Evolutionary conservation across 2,797 vertebrate genomes (phyloP).

Genomic region (Tiaroga cobitis): DNA sequence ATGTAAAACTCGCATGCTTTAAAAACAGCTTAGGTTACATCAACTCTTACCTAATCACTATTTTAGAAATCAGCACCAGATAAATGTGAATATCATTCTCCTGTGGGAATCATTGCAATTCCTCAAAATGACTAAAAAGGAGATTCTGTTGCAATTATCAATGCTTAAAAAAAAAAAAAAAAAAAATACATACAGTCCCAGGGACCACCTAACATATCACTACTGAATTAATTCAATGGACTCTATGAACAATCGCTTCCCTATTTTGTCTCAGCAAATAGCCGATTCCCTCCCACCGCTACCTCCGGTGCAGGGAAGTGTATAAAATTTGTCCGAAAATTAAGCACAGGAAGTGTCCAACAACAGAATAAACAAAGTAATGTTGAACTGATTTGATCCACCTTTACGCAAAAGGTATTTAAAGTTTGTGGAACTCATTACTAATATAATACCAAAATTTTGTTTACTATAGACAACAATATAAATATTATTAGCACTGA

Average conservation of each 20-base stretch:
- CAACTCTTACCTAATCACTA: not conserved
- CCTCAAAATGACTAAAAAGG: not conserved
- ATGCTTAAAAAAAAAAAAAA: not conserved
- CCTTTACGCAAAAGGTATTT: not conserved
- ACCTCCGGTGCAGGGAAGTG: not conserved
- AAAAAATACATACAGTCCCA: not conserved
- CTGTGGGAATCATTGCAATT: not conserved
- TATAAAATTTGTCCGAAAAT: not conserved
- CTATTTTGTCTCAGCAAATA: not conserved
- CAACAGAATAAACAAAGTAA: not conserved
- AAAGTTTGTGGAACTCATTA: not conserved
- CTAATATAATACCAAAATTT: not conserved
- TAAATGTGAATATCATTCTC: conserved; percentile 5
- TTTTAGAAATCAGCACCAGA: conserved; percentile 27
- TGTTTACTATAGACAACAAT: not conserved
- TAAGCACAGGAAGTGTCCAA: not conserved
- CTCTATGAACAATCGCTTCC: not conserved
- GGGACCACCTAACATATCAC: not conserved
- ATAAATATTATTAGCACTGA: not conserved
- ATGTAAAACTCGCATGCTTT: not conserved
- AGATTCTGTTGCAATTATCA: not conserved
- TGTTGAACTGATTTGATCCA: not conserved
- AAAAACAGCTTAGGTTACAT: conserved; percentile 19
- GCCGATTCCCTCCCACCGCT: not conserved
- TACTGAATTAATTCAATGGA: not conserved